These are phyloP conservation scores for Cichladusa arquata DNA, from an alignment of 2,113 vertebrate genomes.

Conservation along the genomic window DNA sequence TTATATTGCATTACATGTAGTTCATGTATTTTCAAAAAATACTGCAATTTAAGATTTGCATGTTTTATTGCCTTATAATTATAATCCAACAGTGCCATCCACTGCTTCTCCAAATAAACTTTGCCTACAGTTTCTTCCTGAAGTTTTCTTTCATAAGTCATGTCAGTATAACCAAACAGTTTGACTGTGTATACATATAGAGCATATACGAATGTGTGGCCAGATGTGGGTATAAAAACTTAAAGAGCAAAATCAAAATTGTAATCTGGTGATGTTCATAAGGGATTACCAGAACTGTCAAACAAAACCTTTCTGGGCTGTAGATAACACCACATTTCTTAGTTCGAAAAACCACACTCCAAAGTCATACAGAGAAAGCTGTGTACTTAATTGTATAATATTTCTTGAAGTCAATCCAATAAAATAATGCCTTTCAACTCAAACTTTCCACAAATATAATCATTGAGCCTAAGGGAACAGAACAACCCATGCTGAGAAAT, in stretches of 20 bases:
- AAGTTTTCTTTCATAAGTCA: neutral
- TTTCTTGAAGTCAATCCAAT: slow-evolving; percentile 23
- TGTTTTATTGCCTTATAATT: slow-evolving; percentile 59
- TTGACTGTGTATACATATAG: neutral
- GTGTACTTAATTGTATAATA: neutral
- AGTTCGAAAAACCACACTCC: neutral
- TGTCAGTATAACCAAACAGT: neutral
- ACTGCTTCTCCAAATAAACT: slow-evolving; percentile 65
- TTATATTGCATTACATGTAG: neutral
- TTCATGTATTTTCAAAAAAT: neutral
- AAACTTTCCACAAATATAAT: neutral
- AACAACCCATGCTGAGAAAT: neutral
- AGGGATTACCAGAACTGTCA: slow-evolving; percentile 36
- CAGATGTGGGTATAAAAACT: neutral
- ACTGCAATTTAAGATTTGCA: slow-evolving; percentile 19
- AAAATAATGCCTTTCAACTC: slow-evolving; percentile 12
- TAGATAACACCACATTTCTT: neutral
- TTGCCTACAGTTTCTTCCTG: slow-evolving; percentile 23
- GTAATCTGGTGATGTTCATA: slow-evolving; percentile 1
- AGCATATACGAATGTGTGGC: neutral
- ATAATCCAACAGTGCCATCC: slow-evolving; percentile 74
- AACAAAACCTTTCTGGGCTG: slow-evolving; percentile 1
- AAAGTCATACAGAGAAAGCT: neutral
- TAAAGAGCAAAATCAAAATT: neutral
- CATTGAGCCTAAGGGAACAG: neutral